Evolutionary conservation across 2,797 vertebrate species (phyloP), one percentile per base, ranked within the genome.

Genomic region (Thunnus albacares): DNA sequence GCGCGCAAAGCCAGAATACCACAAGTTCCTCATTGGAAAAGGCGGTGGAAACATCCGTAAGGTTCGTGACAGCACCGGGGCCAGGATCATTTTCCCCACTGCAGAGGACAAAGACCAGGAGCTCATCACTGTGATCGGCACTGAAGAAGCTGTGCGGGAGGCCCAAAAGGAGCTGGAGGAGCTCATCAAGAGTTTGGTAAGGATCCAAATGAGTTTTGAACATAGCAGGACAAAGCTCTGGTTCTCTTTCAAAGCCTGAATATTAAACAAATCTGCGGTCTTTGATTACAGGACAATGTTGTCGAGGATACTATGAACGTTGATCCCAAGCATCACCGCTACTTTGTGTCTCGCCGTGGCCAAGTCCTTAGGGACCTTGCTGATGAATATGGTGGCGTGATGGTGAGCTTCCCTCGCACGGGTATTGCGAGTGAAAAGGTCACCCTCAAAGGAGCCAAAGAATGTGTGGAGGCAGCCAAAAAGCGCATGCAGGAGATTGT

Each of bases 11-110:
- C 98, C 98, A 0, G 98, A 99, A 72, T 99, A 99, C 90, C 98
- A 99, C 95, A 99, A 99, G 86, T 99, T 99, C 94, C 96, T 99
- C 51, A 99, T 99, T 0, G 98, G 98, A 26, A 99, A 99, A 86
- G 98, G 98, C 5, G 98, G 98, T 0, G 97, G 96, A 86, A 99
- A 99, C 92, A 99, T 99, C 88, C 97, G 98, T 20, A 99, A 98
- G 88, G 98, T 99, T 78, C 97, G 98, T 0, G 98, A 99, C 90
- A 98, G 93, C 94, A 99, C 98, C 0, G 98, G 98, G 0, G 98
- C 98, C 69, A 96, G 98, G 79, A 97, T 99, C 75, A 98, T 99
- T 77, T 99, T 99, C 90, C 98, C 98, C 2, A 96, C 97, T 0
- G 79, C 94, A 0, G 98, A 99, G 0, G 98, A 99, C 93, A 97